Base-by-base conservation (phyloP, 2,797 vertebrate genomes). In the Coregonus ussuriensis region DNA sequence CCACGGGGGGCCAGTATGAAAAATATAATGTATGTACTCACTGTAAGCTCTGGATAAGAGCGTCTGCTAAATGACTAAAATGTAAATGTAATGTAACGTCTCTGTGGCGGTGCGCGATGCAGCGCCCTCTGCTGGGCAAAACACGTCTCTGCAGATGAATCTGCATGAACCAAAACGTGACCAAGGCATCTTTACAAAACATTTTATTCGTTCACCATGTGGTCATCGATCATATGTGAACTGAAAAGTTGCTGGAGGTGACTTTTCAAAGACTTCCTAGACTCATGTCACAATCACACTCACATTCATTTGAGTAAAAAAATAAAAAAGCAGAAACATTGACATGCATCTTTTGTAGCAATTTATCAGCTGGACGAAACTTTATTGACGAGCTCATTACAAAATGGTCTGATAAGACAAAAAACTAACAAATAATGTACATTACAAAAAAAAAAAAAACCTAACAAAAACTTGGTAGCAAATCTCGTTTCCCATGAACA, bases 121-220 rank as follows among this genome's bases (percentile, higher is more conserved):
- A 71, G 41, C 69, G 41, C 13, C 69, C 69, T 21, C 69, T 52
- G n/a, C 41, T 71, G 69, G 13, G 9, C n/a, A 59, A 21, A 59
- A 18, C 56, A 21, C 16, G 2, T n/a, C 18, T 31, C 25, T 66
- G 29, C 25, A 66, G 63, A 31, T 29, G 56, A 4, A 31, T 4
- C 4, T 16, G 25, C 11, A 13, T 31, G 11, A 4, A 29, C 29
- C 9, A 66, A 66, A 4, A 11, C 1, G 4, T 33, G 13, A 65
- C 62, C n/a, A 65, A 65, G 7, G 56, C 56, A 59, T 59, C 6
- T 65, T 65, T 11, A 25, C n/a, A 65, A 65, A 29, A 11, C 18
- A 21, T 59, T 59, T 59, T 59, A 59, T 59, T 18, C 3, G 21
- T 21, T 21, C 18, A 21, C 56, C 18, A 18, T 1, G 56, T 59